Percentiles rank a stretch among this genome's conserved stretches.
Conservation (phyloP, 2,113 vertebrate species). For the Eonycteris spelaea region DNA sequence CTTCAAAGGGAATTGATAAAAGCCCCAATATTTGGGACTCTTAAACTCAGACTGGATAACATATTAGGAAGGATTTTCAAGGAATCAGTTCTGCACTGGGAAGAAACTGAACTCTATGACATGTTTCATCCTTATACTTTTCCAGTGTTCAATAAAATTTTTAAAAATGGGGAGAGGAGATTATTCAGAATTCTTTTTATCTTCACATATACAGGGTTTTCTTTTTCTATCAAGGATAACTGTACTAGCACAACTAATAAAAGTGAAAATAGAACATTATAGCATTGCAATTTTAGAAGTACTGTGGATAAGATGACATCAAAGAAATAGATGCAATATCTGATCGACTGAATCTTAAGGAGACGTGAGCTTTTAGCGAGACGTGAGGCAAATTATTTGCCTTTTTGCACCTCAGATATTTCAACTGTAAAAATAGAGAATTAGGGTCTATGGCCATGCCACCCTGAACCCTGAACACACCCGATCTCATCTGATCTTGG, state of each 20-base stretch:
- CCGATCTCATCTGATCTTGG: no score
- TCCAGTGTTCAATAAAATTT: slow-evolving; percentile 32
- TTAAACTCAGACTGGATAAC: slow-evolving; percentile 42
- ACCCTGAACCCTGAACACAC: no score
- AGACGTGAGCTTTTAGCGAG: not conserved
- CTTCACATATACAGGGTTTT: not conserved
- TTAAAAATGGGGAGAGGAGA: not conserved
- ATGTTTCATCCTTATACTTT: slow-evolving; percentile 28
- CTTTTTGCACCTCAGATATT: not conserved
- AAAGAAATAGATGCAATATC: slow-evolving; percentile 9
- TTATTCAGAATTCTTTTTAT: slow-evolving; percentile 52
- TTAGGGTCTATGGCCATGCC: no score
- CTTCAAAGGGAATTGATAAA: slow-evolving; percentile 54
- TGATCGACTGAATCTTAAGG: not conserved
- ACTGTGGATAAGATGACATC: not conserved
- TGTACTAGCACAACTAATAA: slow-evolving; percentile 5
- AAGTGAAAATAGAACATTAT: slow-evolving; percentile 3
- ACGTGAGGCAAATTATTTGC: not conserved
- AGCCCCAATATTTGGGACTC: slow-evolving; percentile 21
- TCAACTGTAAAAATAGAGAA: not conserved
- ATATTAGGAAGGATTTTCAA: slow-evolving; percentile 51
- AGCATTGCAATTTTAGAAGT: not conserved
- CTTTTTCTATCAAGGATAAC: slow-evolving; percentile 2
- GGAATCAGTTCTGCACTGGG: slow-evolving; percentile 23
- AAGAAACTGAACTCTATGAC: slow-evolving; percentile 38